Conservation (phyloP, 2,113 vertebrate species). For the Heterotis niloticus region DNA sequence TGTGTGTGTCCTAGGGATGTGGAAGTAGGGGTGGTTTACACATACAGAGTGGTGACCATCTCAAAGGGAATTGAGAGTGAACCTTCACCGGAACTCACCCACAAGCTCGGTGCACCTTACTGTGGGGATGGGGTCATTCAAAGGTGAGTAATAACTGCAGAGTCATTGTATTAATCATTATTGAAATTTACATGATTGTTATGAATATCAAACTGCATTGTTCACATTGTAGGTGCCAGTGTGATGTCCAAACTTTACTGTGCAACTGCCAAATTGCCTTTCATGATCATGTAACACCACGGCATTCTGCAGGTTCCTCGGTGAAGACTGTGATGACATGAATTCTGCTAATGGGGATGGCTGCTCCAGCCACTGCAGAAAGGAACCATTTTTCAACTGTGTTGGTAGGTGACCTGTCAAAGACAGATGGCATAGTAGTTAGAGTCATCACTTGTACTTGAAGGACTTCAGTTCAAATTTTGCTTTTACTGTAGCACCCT, state of each 20-base stretch:
- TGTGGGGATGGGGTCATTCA: constrained; percentile 92
- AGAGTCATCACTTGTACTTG: too few relatives aligned
- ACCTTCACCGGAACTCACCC: constrained; percentile 74
- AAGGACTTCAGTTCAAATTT: too few relatives aligned
- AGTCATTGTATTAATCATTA: neutral
- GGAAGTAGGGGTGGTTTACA: constrained; percentile 63
- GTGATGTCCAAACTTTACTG: neutral
- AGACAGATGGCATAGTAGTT: too few relatives aligned
- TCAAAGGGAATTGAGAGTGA: constrained; percentile 77
- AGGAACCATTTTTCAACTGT: constrained; percentile 91
- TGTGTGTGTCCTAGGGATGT: constrained; percentile 71
- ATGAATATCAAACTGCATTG: neutral
- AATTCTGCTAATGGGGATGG: constrained; percentile 90
- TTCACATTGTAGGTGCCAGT: neutral
- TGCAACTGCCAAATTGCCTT: neutral
- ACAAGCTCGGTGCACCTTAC: constrained; percentile 79
- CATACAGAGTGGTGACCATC: constrained; percentile 77
- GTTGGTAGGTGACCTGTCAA: constrained; percentile 73
- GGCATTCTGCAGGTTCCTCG: constrained; percentile 67
- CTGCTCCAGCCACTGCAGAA: constrained; percentile 87
- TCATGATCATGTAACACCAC: neutral
- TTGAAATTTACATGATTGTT: neutral
- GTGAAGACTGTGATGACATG: constrained; percentile 93
- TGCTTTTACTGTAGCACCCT: too few relatives aligned
- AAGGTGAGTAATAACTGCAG: constrained; percentile 63